Base-by-base conservation (phyloP, 2,113 vertebrate species). In the Xenus cinereus region DNA sequence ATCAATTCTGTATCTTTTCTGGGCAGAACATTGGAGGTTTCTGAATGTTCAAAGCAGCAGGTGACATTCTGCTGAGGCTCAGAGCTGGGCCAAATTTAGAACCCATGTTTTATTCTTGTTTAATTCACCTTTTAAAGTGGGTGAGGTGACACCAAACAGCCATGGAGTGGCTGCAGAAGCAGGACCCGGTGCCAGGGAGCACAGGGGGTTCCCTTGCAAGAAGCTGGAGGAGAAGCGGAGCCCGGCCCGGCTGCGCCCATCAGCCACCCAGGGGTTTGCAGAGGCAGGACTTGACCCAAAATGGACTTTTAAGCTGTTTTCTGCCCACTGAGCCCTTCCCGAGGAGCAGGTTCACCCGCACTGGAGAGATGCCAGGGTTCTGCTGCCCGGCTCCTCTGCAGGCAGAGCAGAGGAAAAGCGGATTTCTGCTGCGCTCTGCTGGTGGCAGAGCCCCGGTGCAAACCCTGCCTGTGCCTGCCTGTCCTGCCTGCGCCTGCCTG, bases 381-480 rank as follows among this genome's bases (percentile, higher is more conserved):
- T 41, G 69, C 41, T 32, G 30, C 19, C 33, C n/a, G 21, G 60
- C 30, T 21, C n/a, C 37, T 17, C 35, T 19, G 60, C 39, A 7
- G 23, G 39, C 51, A 35, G 51, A 7, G 11, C 17, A 8, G 30
- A 33, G 48, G 75, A 96, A 96, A 87, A 41, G 56, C 89, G 82
- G 96, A 71, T 84, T 94, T 84, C 39, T 97, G 96, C 94, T 95
- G 91, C 98, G 82, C 98, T 97, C 98, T 98, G 92, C 98, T 97
- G 98, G 98, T 56, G 7, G 76, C 74, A 11, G 2, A 23, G 86
- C 48, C 30, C 83, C 37, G 93, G 20, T 95, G 69, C 93, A 87
- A 18, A 62, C 12, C 69, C 88, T 19, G 7, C 51, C 18, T 1
- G 15, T 11, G 32, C 1, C 7, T 21, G 35, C 26, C 43, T 35